These are phyloP conservation scores for Lineus longissimus DNA, from an alignment of 1,140 invertebrate genomes.

Conservation along the genomic window DNA sequence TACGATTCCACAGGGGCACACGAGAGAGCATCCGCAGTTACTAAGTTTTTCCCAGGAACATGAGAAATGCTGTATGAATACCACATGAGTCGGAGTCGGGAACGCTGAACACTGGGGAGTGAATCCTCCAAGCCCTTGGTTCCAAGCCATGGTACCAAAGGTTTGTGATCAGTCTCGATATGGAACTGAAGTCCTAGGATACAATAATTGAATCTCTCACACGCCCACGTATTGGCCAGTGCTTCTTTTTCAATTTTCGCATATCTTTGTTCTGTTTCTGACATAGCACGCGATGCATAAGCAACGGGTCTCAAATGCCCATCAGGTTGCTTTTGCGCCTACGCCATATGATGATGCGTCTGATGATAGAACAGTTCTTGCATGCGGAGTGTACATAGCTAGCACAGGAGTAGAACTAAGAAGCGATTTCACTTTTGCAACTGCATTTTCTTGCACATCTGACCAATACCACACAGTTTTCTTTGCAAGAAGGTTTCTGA, in stretches of 20 bases:
- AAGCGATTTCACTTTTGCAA: conserved; percentile 10
- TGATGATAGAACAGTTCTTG: too few relatives aligned
- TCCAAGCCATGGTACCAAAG: conserved; percentile 16
- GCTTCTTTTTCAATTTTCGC: too few relatives aligned
- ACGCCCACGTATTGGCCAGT: not conserved
- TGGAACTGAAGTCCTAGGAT: conserved; percentile 13
- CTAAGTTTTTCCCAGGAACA: conserved; percentile 16
- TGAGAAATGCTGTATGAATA: conserved; percentile 15
- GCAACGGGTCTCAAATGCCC: not conserved
- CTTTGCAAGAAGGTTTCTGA: conserved; percentile 13
- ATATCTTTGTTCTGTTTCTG: too few relatives aligned
- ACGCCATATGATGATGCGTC: not conserved
- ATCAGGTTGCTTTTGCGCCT: not conserved
- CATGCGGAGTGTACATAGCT: too few relatives aligned
- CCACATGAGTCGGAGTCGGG: conserved; percentile 18
- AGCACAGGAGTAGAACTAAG: too few relatives aligned
- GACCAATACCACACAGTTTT: conserved; percentile 13
- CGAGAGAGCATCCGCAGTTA: conserved; percentile 16
- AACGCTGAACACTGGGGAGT: conserved; percentile 16
- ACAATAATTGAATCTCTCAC: conserved; percentile 10
- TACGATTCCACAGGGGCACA: not conserved
- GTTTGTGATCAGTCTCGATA: conserved; percentile 23
- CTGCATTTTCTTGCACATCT: conserved; percentile 4
- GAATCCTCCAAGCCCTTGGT: conserved; percentile 15
- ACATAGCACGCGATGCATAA: too few relatives aligned